These are phyloP conservation scores for Muntiacus muntjak DNA, from an alignment of 2,113 vertebrate genomes.

Conservation along the genomic window DNA sequence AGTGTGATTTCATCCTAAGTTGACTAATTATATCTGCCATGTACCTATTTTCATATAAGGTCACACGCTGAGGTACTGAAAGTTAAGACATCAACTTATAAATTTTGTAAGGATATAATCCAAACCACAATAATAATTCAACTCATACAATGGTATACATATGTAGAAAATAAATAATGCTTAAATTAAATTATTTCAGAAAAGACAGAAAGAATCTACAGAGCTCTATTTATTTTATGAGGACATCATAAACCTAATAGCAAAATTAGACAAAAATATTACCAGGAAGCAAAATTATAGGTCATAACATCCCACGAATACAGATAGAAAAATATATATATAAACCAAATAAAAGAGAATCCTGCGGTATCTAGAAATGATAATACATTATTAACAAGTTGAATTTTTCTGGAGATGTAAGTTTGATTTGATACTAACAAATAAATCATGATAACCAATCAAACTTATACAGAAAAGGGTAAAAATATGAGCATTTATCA, in stretches of 20 bases:
- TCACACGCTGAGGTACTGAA: not conserved
- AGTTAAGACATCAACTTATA: not conserved
- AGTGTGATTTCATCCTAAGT: not conserved
- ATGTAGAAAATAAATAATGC: not conserved
- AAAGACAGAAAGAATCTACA: not conserved
- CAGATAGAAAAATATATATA: not conserved
- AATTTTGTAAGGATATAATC: not conserved
- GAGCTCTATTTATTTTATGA: not conserved
- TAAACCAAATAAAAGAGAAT: not conserved
- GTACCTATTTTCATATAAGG: not conserved
- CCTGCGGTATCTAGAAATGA: not conserved
- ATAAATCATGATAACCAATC: not conserved
- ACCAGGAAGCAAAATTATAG: not conserved
- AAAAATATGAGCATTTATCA: not conserved
- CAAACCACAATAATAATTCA: not conserved
- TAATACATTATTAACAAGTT: not conserved
- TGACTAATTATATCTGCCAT: not conserved
- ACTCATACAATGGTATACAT: not conserved
- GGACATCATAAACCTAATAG: not conserved
- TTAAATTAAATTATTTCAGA: not conserved
- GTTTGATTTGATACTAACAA: not conserved
- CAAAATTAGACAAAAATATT: not conserved
- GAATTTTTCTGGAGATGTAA: not conserved
- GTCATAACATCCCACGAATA: not conserved
- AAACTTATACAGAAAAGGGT: not conserved